phyloP scores from a whole-genome alignment of 2,113 vertebrate genomes.

The Clinocottus analis region DNA sequence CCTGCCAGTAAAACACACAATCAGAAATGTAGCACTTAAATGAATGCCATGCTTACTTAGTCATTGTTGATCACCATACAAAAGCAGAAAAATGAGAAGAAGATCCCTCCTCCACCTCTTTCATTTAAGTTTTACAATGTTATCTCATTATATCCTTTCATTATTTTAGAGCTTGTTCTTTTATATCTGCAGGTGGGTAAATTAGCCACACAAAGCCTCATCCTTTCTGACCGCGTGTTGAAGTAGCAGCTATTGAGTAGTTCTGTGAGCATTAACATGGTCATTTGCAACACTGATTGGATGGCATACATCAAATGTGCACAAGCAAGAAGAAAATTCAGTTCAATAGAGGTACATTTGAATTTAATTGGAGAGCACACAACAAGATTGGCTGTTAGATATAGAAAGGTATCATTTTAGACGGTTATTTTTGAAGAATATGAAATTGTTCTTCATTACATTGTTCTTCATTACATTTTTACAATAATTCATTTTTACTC shows the following conservation, averaged over 20 bases:
- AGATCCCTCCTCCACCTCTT: background rate
- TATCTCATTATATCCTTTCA: constrained; percentile 44
- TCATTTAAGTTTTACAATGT: constrained; percentile 34
- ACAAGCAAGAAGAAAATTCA: background rate
- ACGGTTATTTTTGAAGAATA: background rate
- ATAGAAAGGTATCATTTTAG: background rate
- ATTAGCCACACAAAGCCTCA: constrained; percentile 47
- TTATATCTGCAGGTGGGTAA: constrained; percentile 6
- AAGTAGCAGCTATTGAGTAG: constrained; percentile 39
- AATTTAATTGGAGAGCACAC: constrained; percentile 9
- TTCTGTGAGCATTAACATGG: constrained; percentile 30
- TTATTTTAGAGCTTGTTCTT: constrained; percentile 4
- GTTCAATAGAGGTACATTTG: background rate
- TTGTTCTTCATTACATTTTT: constrained; percentile 33
- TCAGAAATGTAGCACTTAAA: constrained; percentile 2
- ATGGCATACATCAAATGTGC: background rate
- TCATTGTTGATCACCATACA: constrained; percentile 32
- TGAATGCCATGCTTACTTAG: constrained; percentile 16
- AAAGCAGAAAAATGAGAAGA: background rate
- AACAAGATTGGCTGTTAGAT: background rate
- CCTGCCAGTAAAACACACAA: constrained; percentile 10
- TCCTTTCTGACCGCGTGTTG: constrained; percentile 29
- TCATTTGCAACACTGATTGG: constrained; percentile 35
- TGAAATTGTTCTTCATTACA: constrained; percentile 40
- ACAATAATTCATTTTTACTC: background rate